phyloP scores from a whole-genome alignment of 2,113 vertebrate species.

The Azemiops feae region DNA sequence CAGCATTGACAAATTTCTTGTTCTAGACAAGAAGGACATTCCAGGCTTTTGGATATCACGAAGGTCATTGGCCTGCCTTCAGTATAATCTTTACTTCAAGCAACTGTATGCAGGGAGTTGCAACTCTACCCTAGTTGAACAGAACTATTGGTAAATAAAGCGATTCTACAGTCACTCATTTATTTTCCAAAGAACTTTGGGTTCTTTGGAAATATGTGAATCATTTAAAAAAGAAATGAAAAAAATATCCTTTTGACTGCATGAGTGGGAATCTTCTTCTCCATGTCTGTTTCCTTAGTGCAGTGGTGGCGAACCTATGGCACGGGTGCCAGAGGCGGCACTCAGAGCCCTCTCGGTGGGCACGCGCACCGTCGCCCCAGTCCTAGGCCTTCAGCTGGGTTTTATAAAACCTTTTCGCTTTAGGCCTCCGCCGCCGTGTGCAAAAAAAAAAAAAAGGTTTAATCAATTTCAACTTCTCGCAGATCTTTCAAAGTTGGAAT shows the following conservation, averaged over 20 bases:
- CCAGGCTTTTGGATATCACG: background rate
- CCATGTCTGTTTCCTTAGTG: background rate
- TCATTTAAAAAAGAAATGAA: background rate
- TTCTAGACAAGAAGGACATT: background rate
- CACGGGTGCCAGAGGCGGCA: too few relatives aligned
- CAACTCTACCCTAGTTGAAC: background rate
- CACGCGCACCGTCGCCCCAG: too few relatives aligned
- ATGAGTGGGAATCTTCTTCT: background rate
- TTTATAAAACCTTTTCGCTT: too few relatives aligned
- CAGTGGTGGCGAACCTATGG: too few relatives aligned
- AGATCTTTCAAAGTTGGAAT: too few relatives aligned
- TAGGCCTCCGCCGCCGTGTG: too few relatives aligned
- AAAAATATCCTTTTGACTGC: background rate
- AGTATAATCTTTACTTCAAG: background rate
- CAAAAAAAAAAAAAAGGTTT: too few relatives aligned
- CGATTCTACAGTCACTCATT: background rate
- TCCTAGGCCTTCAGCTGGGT: too few relatives aligned
- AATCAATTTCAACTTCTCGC: too few relatives aligned
- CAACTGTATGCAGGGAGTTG: background rate
- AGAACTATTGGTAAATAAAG: background rate
- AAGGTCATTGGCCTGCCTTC: background rate
- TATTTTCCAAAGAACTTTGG: rapidly evolving
- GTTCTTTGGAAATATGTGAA: background rate
- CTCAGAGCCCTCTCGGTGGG: too few relatives aligned
- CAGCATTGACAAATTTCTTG: background rate